These are phyloP conservation scores for Muntiacus muntjak DNA, from an alignment of 2,113 vertebrate species.

Conservation along the genomic window DNA sequence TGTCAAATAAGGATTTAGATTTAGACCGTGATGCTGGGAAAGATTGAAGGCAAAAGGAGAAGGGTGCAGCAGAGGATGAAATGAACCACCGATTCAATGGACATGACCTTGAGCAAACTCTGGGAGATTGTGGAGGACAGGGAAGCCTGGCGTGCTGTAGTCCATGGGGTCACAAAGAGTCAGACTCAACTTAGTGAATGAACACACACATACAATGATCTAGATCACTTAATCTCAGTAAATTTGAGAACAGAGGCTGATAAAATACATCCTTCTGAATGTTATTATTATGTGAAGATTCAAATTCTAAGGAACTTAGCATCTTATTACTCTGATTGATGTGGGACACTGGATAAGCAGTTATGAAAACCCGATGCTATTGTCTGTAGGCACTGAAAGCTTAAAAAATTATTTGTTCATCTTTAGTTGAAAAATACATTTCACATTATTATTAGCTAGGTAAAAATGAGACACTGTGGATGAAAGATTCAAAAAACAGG, in stretches of 20 bases:
- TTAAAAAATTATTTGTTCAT: not conserved
- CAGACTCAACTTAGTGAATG: not conserved
- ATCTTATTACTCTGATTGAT: not conserved
- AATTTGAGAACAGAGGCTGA: not conserved
- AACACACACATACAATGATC: not conserved
- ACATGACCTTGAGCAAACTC: not conserved
- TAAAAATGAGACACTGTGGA: not conserved
- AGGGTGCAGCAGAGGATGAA: not conserved
- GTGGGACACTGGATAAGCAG: not conserved
- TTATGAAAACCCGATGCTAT: not conserved
- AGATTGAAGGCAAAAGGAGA: not conserved
- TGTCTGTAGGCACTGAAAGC: not conserved
- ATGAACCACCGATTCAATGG: not conserved
- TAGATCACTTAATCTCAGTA: not conserved
- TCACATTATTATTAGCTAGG: not conserved
- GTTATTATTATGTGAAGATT: not conserved
- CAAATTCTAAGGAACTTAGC: not conserved
- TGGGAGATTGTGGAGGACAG: not conserved
- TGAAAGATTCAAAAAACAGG: not conserved
- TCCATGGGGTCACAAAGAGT: not conserved
- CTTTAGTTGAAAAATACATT: not conserved
- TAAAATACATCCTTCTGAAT: not conserved
- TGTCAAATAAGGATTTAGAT: not conserved
- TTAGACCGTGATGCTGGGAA: not conserved
- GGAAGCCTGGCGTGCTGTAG: not conserved